phyloP scores from a whole-genome alignment of 2,888 invertebrate genomes.

The Cosmia trapezina region DNA sequence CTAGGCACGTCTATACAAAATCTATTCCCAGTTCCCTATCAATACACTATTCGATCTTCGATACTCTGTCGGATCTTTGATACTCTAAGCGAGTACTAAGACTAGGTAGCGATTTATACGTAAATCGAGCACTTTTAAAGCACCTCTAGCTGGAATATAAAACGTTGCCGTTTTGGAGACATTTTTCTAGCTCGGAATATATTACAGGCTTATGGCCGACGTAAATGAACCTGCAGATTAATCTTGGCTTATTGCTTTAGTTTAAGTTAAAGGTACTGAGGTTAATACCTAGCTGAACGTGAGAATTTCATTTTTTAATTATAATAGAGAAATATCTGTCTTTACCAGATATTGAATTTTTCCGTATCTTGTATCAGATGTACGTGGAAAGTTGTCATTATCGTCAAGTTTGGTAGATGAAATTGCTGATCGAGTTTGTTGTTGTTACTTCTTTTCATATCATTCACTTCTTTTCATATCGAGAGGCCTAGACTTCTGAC shows the following conservation, averaged over 20 bases:
- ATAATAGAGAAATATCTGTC: not conserved
- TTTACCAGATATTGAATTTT: not conserved
- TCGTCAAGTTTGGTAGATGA: not conserved
- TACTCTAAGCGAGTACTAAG: constrained; percentile 41
- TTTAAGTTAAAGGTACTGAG: constrained; percentile 29
- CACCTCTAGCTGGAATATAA: constrained; percentile 55
- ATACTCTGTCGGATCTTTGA: constrained; percentile 35
- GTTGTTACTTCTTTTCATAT: not conserved
- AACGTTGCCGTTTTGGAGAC: constrained; percentile 55
- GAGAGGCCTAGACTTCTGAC: too few species aligned
- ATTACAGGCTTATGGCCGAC: constrained; percentile 52
- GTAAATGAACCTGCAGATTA: constrained; percentile 60
- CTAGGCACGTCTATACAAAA: constrained; percentile 4
- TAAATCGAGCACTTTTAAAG: constrained; percentile 54
- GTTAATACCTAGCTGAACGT: not conserved
- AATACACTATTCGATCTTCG: constrained; percentile 35
- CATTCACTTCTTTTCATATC: not conserved
- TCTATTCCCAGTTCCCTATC: constrained; percentile 19
- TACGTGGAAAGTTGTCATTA: not conserved
- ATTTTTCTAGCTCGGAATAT: constrained; percentile 64
- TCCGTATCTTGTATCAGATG: not conserved
- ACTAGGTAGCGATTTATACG: constrained; percentile 57
- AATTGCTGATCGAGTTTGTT: not conserved
- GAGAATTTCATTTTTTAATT: constrained; percentile 21
- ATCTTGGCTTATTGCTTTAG: constrained; percentile 44